Base-by-base conservation (phyloP, 2,888 invertebrate genomes). In the Sympetrum striolatum region DNA sequence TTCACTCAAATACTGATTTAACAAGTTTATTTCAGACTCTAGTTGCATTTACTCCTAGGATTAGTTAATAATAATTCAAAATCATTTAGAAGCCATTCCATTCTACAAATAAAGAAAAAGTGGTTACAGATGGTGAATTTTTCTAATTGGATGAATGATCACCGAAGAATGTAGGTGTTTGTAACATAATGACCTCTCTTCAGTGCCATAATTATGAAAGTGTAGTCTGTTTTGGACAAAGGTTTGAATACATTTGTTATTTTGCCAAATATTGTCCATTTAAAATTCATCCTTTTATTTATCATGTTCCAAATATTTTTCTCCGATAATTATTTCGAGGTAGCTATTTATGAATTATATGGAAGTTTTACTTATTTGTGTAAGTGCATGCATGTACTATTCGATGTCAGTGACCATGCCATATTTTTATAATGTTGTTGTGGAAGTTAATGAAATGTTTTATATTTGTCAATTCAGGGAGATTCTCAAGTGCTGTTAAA, bases 341-440 rank as follows among this genome's bases (percentile, higher is more conserved):
- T 73, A 73, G 73, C 73, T 73, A 14, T 73, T 31, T 58, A 31
- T 60, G 37, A 64, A 64, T 60, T 48, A 25, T 53, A 64, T 4
- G n/a, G 37, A 64, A 60, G 37, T 86, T 10, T 60, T 58, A 53
- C 60, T 86, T 86, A 15, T 86, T 58, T 60, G 37, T 86, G 86
- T 86, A 86, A 64, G 22, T 44, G 44, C 25, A 60, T 86, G 60
- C 60, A 64, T 86, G 58, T 25, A 82, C 22, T 60, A 31, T 86
- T n/a, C 0, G 64, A 60, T 60, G 35, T 60, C n/a, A 86, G 60
- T 86, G 37, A 86, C n/a, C 60, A 60, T 60, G 60, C 37, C 37
- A 86, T 86, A 86, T 86, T 86, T 86, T 86, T 86, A 86, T 86
- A 86, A 86, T 58, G 37, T n/a, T 35, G 37, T 86, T 86, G 86